Evolutionary conservation across 2,797 vertebrate genomes (phyloP).

Genomic region (Taeniopygia guttata): DNA sequence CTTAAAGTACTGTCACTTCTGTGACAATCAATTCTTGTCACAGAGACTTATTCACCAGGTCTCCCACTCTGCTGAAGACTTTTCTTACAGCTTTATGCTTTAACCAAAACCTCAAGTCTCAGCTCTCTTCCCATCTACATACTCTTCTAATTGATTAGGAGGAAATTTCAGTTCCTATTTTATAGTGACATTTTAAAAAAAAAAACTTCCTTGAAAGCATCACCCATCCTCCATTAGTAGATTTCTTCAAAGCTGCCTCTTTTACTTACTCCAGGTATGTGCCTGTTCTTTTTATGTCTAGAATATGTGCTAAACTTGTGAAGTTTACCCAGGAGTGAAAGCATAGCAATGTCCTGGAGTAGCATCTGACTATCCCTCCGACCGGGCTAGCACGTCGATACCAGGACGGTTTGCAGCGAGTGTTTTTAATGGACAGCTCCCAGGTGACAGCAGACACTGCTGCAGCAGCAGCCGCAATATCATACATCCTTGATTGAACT

Average conservation of each 20-base stretch:
- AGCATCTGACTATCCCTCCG: slow-evolving; percentile 38
- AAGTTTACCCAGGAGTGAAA: slow-evolving; percentile 56
- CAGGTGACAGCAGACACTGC: slow-evolving; percentile 53
- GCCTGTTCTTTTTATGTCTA: slow-evolving; percentile 62
- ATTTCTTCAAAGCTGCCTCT: neutral
- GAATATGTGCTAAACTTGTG: slow-evolving; percentile 56
- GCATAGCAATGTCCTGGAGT: slow-evolving; percentile 35
- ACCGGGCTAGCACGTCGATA: slow-evolving; percentile 27
- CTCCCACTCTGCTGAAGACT: neutral
- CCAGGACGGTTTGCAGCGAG: slow-evolving; percentile 18
- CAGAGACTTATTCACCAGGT: neutral
- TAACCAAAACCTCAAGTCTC: neutral
- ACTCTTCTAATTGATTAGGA: neutral
- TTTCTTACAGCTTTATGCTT: neutral
- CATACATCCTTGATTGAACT: slow-evolving; percentile 60
- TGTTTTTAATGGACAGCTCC: slow-evolving; percentile 65
- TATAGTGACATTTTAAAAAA: neutral
- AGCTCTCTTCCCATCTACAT: slow-evolving; percentile 10
- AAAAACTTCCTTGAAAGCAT: neutral
- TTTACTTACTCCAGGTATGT: slow-evolving; percentile 29
- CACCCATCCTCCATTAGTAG: neutral
- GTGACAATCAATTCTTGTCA: neutral
- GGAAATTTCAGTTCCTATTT: neutral
- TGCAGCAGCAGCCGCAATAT: slow-evolving; percentile 59
- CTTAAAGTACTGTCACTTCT: neutral